phyloP scores from a whole-genome alignment of 2,888 invertebrate species.

The Trachelus iudaicus region DNA sequence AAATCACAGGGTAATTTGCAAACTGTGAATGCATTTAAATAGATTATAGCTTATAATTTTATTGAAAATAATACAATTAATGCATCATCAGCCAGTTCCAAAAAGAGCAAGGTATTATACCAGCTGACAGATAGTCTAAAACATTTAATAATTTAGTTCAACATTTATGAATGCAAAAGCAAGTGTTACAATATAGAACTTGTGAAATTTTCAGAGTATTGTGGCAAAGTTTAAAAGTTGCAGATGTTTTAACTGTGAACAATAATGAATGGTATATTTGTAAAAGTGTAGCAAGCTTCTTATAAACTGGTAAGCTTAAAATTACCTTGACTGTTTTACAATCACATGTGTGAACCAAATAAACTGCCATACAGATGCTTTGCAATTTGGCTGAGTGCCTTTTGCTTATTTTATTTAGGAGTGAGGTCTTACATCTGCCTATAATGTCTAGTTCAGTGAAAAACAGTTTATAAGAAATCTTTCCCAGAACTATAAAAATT shows the following conservation, averaged over 20 bases:
- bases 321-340: not conserved
- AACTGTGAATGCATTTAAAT: not conserved
- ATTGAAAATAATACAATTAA: not conserved
- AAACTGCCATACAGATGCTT: not conserved
- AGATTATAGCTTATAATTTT: conserved; percentile 3
- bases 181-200: not conserved
- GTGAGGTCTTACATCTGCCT: not conserved
- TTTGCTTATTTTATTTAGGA: not conserved
- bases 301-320: not conserved
- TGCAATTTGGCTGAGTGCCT: not conserved
- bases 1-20: not conserved
- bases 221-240: not conserved
- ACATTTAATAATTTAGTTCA: not conserved
- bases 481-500: not conserved
- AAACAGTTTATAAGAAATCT: not conserved
- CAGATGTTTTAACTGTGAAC: not conserved
- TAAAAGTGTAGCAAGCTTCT: too few species aligned
- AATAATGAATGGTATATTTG: not conserved
- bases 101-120: not conserved
- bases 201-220: not conserved
- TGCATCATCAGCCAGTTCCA: not conserved
- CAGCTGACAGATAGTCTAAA: not conserved
- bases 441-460: not conserved
- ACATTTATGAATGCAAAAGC: not conserved
- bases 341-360: not conserved